These are phyloP conservation scores for Lophius piscatorius DNA, from an alignment of 2,113 vertebrate species.

Conservation along the genomic window DNA sequence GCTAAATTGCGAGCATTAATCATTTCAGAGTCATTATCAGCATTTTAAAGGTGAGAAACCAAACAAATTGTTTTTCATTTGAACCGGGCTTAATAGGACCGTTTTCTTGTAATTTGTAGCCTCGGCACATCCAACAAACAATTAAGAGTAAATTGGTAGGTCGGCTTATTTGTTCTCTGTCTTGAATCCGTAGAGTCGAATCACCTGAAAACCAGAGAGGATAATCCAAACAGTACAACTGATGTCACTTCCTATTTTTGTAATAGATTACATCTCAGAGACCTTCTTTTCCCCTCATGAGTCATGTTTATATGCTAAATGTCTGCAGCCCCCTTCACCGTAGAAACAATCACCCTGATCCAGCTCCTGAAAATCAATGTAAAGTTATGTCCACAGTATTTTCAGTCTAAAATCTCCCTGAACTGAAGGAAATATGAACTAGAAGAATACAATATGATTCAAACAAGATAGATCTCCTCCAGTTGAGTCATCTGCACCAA, in stretches of 20 bases:
- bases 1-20: conserved; percentile 74
- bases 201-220: conserved; percentile 21
- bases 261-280: conserved; percentile 29
- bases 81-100: conserved; percentile 44
- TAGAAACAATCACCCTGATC: no score
- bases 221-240: not conserved
- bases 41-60: conserved; percentile 71
- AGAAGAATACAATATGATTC: no score
- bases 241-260: not conserved
- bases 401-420: no score
- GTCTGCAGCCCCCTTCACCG: no score
- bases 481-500: no score
- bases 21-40: conserved; percentile 71
- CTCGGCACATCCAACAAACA: conserved; percentile 59
- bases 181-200: conserved; percentile 29
- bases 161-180: conserved; percentile 33
- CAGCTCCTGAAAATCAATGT: no score
- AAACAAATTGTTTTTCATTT: conserved; percentile 73
- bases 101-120: conserved; percentile 58
- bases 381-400: no score
- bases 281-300: no score
- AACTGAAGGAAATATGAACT: no score
- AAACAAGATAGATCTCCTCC: no score
- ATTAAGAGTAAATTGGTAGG: conserved; percentile 62
- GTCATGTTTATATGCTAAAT: not conserved